phyloP scores from a whole-genome alignment of 2,113 vertebrate genomes.

The Psittacula cyanocephala region DNA sequence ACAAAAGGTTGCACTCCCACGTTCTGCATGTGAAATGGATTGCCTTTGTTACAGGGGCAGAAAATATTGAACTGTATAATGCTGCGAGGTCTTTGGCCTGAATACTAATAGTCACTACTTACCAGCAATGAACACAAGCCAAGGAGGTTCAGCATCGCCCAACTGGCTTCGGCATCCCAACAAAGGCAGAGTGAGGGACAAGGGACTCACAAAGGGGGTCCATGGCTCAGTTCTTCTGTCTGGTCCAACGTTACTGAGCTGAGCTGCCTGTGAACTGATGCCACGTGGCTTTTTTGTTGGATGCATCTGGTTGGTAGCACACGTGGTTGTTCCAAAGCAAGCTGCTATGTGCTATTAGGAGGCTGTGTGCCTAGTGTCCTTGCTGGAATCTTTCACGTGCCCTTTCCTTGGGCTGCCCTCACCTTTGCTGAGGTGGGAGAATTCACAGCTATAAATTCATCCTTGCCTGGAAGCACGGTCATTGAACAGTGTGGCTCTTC shows the following conservation, averaged over 20 bases:
- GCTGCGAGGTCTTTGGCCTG: slow-evolving; percentile 36
- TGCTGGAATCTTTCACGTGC: fast-evolving
- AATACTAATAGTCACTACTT: slow-evolving; percentile 61
- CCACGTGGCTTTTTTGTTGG: not conserved
- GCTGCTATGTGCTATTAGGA: not conserved
- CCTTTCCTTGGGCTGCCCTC: not conserved
- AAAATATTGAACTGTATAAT: slow-evolving; percentile 57
- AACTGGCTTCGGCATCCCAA: slow-evolving; percentile 7
- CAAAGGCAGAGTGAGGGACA: not conserved
- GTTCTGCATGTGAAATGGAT: slow-evolving; percentile 55
- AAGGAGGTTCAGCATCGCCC: slow-evolving; percentile 15
- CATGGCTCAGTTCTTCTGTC: not conserved
- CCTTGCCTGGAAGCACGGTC: fast-evolving
- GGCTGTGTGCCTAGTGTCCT: not conserved
- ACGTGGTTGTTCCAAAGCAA: not conserved
- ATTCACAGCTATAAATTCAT: not conserved
- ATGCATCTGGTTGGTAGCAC: not conserved
- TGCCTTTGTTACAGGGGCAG: slow-evolving; percentile 54
- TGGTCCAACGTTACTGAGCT: not conserved
- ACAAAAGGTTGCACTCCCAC: slow-evolving; percentile 40
- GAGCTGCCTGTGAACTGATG: not conserved
- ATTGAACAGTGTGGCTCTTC: not conserved
- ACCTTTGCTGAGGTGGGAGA: not conserved
- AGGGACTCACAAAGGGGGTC: not conserved
- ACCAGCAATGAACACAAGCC: slow-evolving; percentile 27